phyloP scores from a whole-genome alignment of 2,888 invertebrate species.

The Electrophaes corylata region DNA sequence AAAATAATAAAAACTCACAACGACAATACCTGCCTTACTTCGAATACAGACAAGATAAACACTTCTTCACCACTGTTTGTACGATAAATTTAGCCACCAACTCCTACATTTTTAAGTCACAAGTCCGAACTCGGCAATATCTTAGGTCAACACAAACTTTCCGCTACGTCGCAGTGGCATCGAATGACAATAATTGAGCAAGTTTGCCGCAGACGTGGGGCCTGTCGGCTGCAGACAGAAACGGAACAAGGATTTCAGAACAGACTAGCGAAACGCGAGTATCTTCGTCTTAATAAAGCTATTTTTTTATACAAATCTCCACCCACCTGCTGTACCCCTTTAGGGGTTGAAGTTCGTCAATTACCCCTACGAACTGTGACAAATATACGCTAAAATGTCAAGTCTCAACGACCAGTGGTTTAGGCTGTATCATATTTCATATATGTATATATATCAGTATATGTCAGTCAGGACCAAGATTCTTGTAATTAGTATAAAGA shows the following conservation, averaged over 20 bases:
- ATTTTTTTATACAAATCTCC: no score
- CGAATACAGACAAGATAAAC: constrained; percentile 6
- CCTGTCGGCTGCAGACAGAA: constrained; percentile 33
- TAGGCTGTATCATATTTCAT: no score
- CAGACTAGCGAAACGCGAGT: no score
- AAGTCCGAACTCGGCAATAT: constrained; percentile 32
- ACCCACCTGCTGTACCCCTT: no score
- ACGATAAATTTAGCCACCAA: constrained; percentile 12
- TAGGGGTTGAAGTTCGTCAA: no score
- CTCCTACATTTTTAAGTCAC: constrained; percentile 26
- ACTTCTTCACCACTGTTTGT: constrained; percentile 10
- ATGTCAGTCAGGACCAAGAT: no score
- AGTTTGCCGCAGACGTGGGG: constrained; percentile 55
- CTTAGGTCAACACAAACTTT: constrained; percentile 37
- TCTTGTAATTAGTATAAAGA: no score
- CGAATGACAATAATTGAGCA: constrained; percentile 65
- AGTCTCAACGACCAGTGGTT: no score
- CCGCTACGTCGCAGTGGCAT: constrained; percentile 42
- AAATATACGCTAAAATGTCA: no score
- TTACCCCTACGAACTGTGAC: no score
- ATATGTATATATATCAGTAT: no score
- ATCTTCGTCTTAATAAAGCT: no score
- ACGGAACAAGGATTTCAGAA: constrained; percentile 1
- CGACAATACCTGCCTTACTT: not conserved
- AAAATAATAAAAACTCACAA: not conserved